Base-by-base conservation (phyloP, 2,113 vertebrate species). In the Calypte anna region DNA sequence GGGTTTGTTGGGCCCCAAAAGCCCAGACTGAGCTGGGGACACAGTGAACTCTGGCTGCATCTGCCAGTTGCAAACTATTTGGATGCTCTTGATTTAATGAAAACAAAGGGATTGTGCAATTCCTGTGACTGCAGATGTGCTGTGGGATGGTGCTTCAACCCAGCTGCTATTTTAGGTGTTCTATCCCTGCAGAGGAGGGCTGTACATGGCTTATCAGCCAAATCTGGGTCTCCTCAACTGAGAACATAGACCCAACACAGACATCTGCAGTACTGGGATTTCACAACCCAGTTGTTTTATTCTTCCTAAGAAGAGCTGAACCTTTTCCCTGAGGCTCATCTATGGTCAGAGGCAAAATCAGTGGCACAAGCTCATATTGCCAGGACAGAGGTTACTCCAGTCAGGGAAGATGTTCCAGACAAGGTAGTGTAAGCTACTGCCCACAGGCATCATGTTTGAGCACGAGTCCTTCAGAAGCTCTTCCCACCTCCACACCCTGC, bases 101-200 rank as follows among this genome's bases (percentile, higher is more conserved):
- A 90, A 96, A 72, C 19, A 9, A 72, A 43, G 1, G 40, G 70
- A 64, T 74, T 92, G 67, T 64, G 87, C 90, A 95, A 75, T 20
- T 59, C 40, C 84, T 12, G n/a, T 18, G 64, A n/a, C 44, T 64
- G 78, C 73, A 94, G 87, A 54, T 50, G 63, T 43, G 59, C 72
- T 3, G 4, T 11, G 57, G 67, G 78, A 55, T 67, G 43, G 15
- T 1, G 0, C 48, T 85, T 43, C n/a, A 61, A 69, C 14, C 13
- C 61, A 28, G 28, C 10, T 15, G 30, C 79, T 73, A 0, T 17
- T 79, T 50, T 6, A 33, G 33, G 19, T 54, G n/a, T 33, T 44
- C 40, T n/a, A 43, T 12, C 46, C 0, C 0, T 5, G 4, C 2
- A 11, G 15, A 79, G 12, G 13, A 53, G 7, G 12, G 17, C 36